phyloP scores from a whole-genome alignment of 2,113 vertebrate species.

The Engraulis encrasicolus region DNA sequence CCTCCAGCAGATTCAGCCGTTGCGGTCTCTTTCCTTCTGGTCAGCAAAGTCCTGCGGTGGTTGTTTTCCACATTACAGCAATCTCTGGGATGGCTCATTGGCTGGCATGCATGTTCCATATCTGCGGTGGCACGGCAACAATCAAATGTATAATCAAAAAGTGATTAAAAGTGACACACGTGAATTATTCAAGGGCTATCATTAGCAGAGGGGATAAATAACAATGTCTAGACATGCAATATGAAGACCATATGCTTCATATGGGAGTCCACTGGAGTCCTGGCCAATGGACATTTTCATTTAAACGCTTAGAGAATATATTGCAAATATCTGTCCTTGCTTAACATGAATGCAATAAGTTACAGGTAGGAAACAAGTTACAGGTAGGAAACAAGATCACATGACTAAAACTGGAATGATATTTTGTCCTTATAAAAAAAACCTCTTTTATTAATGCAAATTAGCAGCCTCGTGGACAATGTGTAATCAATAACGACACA shows the following conservation, averaged over 20 bases:
- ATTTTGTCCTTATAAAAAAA: background rate
- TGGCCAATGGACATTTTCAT: background rate
- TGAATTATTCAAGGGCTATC: constrained; percentile 1
- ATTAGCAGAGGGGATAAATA: background rate
- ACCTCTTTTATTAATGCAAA: background rate
- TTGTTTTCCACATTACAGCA: background rate
- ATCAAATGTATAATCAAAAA: constrained; percentile 19
- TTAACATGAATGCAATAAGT: background rate
- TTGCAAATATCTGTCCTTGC: background rate
- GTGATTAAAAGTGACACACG: background rate
- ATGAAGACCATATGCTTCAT: constrained; percentile 11
- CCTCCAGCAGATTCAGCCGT: background rate
- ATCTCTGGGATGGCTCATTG: background rate
- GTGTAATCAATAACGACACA: background rate
- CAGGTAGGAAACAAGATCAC: background rate
- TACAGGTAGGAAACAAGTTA: background rate
- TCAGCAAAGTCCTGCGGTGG: background rate
- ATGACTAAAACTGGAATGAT: background rate
- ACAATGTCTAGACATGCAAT: background rate
- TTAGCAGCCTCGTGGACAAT: background rate
- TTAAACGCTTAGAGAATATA: background rate
- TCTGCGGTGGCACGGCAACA: background rate
- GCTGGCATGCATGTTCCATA: background rate
- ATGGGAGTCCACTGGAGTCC: background rate
- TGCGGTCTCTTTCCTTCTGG: background rate